Percentiles rank a stretch among this genome's conserved stretches.
Evolutionary conservation across 1,140 invertebrate genomes (phyloP).

Genomic region (Ladona fulva): DNA sequence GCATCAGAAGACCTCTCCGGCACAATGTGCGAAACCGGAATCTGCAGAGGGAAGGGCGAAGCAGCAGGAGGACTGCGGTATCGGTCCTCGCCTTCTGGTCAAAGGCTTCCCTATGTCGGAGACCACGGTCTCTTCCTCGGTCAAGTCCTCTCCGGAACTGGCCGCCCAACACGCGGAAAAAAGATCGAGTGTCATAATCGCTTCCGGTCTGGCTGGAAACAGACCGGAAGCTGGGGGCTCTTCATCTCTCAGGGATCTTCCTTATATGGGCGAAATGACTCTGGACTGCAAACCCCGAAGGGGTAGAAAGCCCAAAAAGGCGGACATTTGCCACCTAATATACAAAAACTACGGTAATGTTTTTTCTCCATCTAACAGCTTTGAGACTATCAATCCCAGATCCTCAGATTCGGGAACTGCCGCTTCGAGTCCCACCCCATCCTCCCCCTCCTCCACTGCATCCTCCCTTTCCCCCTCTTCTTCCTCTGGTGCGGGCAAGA

Average conservation of each 20-base stretch:
- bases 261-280: constrained; percentile 85
- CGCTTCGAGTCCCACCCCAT: background rate
- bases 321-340: constrained; percentile 82
- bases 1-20: background rate
- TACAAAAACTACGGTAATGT: constrained; percentile 84
- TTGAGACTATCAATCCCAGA: background rate
- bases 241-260: constrained; percentile 45
- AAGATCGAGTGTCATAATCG: background rate
- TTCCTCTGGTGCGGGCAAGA: background rate
- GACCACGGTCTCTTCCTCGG: background rate
- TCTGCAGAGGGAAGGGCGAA: no score
- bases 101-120: background rate
- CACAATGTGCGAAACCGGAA: background rate
- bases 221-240: background rate
- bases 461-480: background rate
- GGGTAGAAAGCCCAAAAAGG: constrained; percentile 79
- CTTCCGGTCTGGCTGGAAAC: background rate
- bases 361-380: constrained; percentile 31
- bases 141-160: background rate
- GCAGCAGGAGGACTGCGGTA: no score
- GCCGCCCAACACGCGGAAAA: background rate
- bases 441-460: background rate
- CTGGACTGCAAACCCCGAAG: constrained; percentile 71
- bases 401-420: background rate
- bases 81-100: background rate